Evolutionary conservation across 2,888 invertebrate genomes (phyloP).

Genomic region (Iphiclides podalirius): DNA sequence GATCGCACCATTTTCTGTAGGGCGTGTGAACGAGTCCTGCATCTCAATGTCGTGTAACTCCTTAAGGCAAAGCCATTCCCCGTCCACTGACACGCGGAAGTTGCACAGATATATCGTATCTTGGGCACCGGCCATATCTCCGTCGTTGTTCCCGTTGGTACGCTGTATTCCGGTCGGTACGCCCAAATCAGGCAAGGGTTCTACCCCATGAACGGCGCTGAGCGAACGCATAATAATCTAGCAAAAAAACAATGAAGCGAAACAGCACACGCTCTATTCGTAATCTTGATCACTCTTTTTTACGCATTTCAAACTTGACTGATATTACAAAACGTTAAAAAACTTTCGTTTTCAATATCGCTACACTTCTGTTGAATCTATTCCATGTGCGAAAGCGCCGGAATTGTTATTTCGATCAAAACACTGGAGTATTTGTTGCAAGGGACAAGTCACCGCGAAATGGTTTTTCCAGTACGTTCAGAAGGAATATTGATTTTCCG

Average conservation of each 20-base stretch:
- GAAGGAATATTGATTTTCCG: constrained; percentile 66
- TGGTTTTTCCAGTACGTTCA: constrained; percentile 54
- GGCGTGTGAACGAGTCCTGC: constrained; percentile 84
- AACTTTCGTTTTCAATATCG: not conserved
- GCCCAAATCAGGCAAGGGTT: constrained; percentile 67
- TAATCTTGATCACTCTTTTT: constrained; percentile 60
- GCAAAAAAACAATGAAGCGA: constrained; percentile 75
- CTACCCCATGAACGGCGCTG: constrained; percentile 66
- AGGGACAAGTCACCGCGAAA: constrained; percentile 42
- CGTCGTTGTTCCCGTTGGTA: constrained; percentile 58
- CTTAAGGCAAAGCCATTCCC: constrained; percentile 97
- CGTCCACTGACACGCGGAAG: constrained; percentile 97
- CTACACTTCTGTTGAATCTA: constrained; percentile 8
- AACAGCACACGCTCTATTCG: constrained; percentile 51
- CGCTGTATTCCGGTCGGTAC: constrained; percentile 57
- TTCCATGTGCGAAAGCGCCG: constrained; percentile 9
- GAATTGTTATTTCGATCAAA: constrained; percentile 29
- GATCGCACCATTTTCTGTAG: constrained; percentile 82
- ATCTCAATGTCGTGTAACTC: constrained; percentile 95
- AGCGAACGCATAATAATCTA: constrained; percentile 76
- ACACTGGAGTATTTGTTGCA: constrained; percentile 36
- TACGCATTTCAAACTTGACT: constrained; percentile 47
- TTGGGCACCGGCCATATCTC: constrained; percentile 92
- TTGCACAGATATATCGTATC: constrained; percentile 98
- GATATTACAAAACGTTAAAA: not conserved